These are phyloP conservation scores for Agelas oroides DNA, from an alignment of 37 sponge, comb jelly and placozoan species.

Conservation along the genomic window DNA sequence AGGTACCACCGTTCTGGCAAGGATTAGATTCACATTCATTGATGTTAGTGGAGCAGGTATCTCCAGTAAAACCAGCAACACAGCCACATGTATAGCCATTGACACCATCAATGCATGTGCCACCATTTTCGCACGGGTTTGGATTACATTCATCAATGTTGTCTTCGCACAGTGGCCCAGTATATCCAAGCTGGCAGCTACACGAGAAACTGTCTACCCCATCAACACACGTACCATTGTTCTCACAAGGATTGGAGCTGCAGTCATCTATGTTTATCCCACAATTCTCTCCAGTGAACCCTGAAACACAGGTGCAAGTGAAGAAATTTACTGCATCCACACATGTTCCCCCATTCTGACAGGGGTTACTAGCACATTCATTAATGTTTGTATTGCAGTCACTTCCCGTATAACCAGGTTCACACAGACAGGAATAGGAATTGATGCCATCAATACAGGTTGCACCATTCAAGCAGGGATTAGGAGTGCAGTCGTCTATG, in stretches of 20 bases:
- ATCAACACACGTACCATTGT: slow-evolving; percentile 61
- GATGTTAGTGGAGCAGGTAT: slow-evolving; percentile 38
- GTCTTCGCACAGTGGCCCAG: slow-evolving; percentile 52
- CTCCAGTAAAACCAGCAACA: slow-evolving; percentile 60
- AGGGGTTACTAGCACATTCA: slow-evolving; percentile 58
- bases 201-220: slow-evolving; percentile 48
- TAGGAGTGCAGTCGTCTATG: slow-evolving; percentile 40
- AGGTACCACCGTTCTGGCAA: slow-evolving; percentile 73
- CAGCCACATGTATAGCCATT: slow-evolving; percentile 59
- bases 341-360: slow-evolving; percentile 69
- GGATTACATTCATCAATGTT: slow-evolving; percentile 65
- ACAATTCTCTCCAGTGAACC: slow-evolving; percentile 61
- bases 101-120: slow-evolving; percentile 41
- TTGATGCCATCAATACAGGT: slow-evolving; percentile 63
- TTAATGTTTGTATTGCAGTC: slow-evolving; percentile 60
- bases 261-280: slow-evolving; percentile 39
- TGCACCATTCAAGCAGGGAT: slow-evolving; percentile 65
- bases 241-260: slow-evolving; percentile 24
- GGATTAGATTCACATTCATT: slow-evolving; percentile 42
- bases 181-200: slow-evolving; percentile 60
- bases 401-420: slow-evolving; percentile 53
- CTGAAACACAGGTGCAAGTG: slow-evolving; percentile 55
- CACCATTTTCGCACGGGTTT: slow-evolving; percentile 64
- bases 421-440: slow-evolving; percentile 43
- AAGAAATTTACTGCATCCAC: slow-evolving; percentile 54